Conservation (phyloP, 2,797 vertebrate genomes). For the Schizothorax lantsangensis region DNA sequence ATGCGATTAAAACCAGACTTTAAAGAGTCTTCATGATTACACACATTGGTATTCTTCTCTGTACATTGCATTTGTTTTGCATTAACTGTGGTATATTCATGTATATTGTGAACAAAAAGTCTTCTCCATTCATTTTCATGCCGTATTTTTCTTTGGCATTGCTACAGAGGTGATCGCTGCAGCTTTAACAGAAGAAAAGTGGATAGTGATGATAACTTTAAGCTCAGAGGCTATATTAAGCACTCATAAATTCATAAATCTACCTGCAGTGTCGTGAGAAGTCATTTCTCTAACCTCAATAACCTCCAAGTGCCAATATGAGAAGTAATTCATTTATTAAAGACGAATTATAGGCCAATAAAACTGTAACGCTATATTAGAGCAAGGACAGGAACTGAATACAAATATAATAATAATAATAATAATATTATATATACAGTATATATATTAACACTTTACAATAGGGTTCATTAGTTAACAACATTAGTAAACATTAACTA, state of each 20-base stretch:
- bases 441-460: too few species aligned
- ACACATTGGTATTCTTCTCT: neutral
- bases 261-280: neutral
- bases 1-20: neutral
- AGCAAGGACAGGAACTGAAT: too few species aligned
- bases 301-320: neutral
- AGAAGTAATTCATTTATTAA: neutral
- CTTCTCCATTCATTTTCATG: neutral
- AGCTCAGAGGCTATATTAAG: conserved; percentile 1
- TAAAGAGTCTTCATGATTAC: neutral
- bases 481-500: too few species aligned
- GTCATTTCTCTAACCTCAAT: neutral
- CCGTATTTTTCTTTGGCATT: neutral
- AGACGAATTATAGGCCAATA: neutral
- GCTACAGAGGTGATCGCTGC: neutral
- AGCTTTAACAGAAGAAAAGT: neutral
- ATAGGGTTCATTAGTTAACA: too few species aligned
- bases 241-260: neutral
- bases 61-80: neutral
- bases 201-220: neutral
- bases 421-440: too few species aligned
- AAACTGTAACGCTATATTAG: neutral
- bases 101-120: neutral
- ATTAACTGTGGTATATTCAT: neutral
- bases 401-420: too few species aligned